Percentiles rank a stretch among this genome's conserved stretches.
phyloP scores from a whole-genome alignment of 2,797 vertebrate species.

The Buceros bicornis region DNA sequence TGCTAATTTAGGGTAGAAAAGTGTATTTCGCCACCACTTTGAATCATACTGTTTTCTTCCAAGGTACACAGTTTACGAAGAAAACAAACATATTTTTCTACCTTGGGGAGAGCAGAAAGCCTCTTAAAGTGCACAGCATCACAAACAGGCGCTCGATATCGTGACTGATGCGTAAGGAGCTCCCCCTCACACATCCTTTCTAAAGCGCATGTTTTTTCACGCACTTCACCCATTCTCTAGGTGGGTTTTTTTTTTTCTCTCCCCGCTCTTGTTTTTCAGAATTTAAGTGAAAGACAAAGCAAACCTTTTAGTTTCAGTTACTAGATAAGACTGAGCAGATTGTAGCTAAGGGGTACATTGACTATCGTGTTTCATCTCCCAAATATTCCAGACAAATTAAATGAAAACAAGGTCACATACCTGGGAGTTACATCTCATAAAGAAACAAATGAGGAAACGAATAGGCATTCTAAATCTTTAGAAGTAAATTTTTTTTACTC shows the following conservation, averaged over 20 bases:
- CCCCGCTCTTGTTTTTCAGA: background rate
- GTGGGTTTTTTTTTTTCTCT: background rate
- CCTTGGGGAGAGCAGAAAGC: background rate
- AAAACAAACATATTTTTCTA: background rate
- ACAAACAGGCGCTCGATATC: background rate
- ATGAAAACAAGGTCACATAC: background rate
- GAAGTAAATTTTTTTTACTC: background rate
- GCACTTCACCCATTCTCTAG: background rate
- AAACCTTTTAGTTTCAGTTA: background rate
- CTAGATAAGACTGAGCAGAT: background rate
- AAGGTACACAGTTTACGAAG: background rate
- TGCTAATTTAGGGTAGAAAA: conserved; percentile 37
- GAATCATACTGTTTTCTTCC: conserved; percentile 5
- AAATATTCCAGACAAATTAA: background rate
- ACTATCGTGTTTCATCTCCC: background rate
- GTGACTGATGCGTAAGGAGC: conserved; percentile 5
- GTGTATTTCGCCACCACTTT: background rate
- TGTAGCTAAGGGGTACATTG: background rate
- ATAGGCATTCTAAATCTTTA: accelerated
- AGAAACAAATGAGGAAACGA: background rate
- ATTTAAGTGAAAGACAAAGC: background rate
- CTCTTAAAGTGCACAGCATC: background rate
- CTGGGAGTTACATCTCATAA: background rate
- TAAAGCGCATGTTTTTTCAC: background rate
- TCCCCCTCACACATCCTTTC: background rate